Evolutionary conservation across 2,797 vertebrate genomes (phyloP).

Genomic region (Leucoraja ocellata): DNA sequence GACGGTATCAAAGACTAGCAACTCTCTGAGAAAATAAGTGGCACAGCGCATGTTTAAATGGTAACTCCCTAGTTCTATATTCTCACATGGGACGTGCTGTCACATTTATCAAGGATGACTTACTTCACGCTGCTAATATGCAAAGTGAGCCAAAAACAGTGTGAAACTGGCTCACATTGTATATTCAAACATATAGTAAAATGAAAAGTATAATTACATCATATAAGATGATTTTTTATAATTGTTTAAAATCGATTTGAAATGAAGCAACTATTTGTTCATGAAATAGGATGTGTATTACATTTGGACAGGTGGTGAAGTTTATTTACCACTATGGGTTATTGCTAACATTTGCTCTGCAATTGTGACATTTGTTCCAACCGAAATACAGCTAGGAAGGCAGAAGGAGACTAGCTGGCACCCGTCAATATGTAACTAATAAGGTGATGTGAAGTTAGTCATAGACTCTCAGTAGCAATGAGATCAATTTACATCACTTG

Average conservation of each 20-base stretch:
- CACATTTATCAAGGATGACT: too few relatives aligned
- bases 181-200: neutral
- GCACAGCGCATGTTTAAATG: too few relatives aligned
- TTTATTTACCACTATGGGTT: neutral
- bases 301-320: neutral
- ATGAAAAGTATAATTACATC: neutral
- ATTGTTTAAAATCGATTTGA: neutral
- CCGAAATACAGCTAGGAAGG: neutral
- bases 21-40: too few relatives aligned
- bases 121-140: too few relatives aligned
- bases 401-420: slow-evolving; percentile 24
- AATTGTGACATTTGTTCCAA: neutral
- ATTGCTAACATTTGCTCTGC: neutral
- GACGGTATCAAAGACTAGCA: too few relatives aligned
- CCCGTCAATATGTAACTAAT: slow-evolving; percentile 13
- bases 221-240: neutral
- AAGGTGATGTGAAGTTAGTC: slow-evolving; percentile 15
- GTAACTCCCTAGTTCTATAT: too few relatives aligned
- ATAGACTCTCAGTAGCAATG: slow-evolving; percentile 26
- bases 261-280: neutral
- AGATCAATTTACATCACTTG: slow-evolving; percentile 62
- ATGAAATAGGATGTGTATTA: neutral
- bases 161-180: neutral
- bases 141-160: too few relatives aligned
- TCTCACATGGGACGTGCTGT: too few relatives aligned